These are phyloP conservation scores for Tragelaphus scriptus DNA, from an alignment of 2,113 vertebrate species.

Conservation along the genomic window DNA sequence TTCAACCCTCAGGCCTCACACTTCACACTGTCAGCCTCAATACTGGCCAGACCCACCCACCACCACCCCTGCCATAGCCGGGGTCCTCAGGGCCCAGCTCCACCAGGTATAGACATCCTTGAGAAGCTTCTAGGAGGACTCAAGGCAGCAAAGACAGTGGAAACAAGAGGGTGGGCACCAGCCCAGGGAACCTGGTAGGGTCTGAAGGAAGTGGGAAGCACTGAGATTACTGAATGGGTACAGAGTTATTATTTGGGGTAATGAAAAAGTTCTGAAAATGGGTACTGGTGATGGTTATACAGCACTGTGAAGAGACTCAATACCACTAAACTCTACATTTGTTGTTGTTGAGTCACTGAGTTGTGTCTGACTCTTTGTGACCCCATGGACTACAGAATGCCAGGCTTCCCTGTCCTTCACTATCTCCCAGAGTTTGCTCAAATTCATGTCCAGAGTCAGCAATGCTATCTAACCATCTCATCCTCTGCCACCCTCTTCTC, in stretches of 20 bases:
- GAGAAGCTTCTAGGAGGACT: not conserved
- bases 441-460: not conserved
- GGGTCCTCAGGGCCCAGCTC: not conserved
- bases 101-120: not conserved
- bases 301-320: not conserved
- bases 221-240: not conserved
- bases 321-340: not conserved
- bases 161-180: no score
- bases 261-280: not conserved
- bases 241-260: not conserved
- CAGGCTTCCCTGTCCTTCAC: not conserved
- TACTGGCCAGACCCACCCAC: not conserved
- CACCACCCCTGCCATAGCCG: no score
- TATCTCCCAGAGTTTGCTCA: not conserved
- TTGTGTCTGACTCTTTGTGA: not conserved
- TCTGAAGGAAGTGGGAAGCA: not conserved
- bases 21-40: not conserved
- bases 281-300: not conserved
- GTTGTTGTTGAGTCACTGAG: not conserved
- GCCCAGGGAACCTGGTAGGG: not conserved
- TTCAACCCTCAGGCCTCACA: not conserved
- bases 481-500: not conserved
- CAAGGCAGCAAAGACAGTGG: not conserved
- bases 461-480: not conserved
- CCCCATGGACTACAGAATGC: not conserved